Conservation (phyloP, 2,888 invertebrate genomes). For the Synergus japonicus region DNA sequence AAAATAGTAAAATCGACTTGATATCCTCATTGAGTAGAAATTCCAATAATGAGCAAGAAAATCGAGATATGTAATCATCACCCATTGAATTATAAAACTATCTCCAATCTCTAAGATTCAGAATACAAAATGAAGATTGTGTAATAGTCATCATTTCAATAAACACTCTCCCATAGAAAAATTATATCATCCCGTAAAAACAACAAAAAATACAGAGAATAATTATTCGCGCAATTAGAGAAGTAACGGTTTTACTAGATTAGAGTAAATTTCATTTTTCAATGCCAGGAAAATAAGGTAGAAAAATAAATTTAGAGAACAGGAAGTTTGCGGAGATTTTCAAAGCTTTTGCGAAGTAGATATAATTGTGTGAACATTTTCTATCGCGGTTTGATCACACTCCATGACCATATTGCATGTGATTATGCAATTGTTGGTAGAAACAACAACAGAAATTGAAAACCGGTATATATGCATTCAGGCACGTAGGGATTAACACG, state of each 20-base stretch:
- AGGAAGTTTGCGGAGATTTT: neutral
- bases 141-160: neutral
- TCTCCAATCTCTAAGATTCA: neutral
- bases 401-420: constrained; percentile 48
- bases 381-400: constrained; percentile 43
- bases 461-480: constrained; percentile 15
- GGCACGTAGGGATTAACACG: neutral
- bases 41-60: neutral
- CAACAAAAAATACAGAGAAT: neutral
- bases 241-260: neutral
- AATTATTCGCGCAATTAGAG: constrained; percentile 8
- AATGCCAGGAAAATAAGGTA: neutral
- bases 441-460: constrained; percentile 49
- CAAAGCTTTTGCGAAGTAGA: neutral
- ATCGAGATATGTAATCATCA: neutral
- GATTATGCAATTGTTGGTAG: constrained; percentile 45
- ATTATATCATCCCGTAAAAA: neutral
- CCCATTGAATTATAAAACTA: neutral
- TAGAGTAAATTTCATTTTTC: neutral
- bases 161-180: neutral
- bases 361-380: constrained; percentile 12
- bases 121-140: neutral
- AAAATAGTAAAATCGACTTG: neutral
- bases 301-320: neutral
- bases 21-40: neutral